Percentiles rank a stretch among this genome's conserved stretches.
These are phyloP conservation scores for Tetraneura akinire DNA, from an alignment of 1,140 invertebrate genomes.

Conservation along the genomic window DNA sequence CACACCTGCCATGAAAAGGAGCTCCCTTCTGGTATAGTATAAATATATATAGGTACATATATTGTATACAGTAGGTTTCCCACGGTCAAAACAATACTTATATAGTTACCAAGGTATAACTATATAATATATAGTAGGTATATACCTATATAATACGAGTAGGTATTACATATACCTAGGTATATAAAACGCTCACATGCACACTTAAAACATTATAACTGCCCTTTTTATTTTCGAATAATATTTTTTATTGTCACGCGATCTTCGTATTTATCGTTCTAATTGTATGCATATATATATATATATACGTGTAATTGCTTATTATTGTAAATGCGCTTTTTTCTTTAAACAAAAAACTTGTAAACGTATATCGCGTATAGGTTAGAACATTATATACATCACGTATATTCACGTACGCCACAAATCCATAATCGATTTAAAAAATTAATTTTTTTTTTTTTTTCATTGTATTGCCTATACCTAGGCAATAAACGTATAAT, in stretches of 20 bases:
- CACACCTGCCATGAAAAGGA: not conserved
- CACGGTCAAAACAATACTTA: conserved; percentile 6
- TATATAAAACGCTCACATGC: not conserved
- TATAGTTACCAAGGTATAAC: too few species aligned
- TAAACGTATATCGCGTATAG: not conserved
- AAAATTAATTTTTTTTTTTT: too few species aligned
- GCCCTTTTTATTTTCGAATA: conserved; percentile 16
- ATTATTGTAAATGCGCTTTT: too few species aligned
- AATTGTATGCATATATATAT: not conserved
- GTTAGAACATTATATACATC: too few species aligned
- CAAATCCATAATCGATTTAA: too few species aligned
- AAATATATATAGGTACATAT: too few species aligned
- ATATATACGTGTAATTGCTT: too few species aligned
- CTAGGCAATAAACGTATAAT: too few species aligned
- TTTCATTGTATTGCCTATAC: too few species aligned
- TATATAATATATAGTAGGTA: too few species aligned
- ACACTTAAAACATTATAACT: not conserved
- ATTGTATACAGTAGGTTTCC: not conserved
- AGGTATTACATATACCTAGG: not conserved
- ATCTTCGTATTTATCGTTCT: conserved; percentile 11
- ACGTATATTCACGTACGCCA: too few species aligned
- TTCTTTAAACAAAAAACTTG: not conserved
- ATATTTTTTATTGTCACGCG: not conserved
- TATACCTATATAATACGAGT: too few species aligned
- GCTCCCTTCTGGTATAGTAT: not conserved